phyloP scores from a whole-genome alignment of 2,797 vertebrate species.

The Cercopithecus neglectus region DNA sequence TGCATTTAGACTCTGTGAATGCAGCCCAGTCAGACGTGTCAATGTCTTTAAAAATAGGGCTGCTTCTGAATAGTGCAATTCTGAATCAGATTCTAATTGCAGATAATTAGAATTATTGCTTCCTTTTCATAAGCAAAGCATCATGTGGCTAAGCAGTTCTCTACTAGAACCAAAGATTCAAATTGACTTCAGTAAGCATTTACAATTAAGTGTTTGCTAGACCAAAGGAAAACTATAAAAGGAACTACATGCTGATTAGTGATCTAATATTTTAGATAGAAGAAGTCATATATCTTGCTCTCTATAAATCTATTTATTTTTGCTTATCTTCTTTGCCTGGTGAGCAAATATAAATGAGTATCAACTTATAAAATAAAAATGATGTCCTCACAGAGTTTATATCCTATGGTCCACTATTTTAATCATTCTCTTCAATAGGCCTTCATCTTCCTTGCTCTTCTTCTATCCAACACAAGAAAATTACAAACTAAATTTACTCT shows the following conservation, averaged over 20 bases:
- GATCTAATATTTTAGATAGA: not conserved
- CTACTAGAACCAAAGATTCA: constrained; percentile 27
- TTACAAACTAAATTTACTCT: not conserved
- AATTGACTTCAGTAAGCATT: constrained; percentile 28
- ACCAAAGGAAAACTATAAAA: constrained; percentile 12
- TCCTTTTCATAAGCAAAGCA: constrained; percentile 24
- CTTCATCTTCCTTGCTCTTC: not conserved
- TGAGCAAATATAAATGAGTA: not conserved
- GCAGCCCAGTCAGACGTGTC: not conserved
- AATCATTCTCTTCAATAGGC: not conserved
- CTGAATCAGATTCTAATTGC: constrained; percentile 49
- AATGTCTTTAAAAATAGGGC: not conserved
- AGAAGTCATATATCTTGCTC: not conserved
- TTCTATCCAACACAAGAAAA: not conserved
- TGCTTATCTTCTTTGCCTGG: not conserved
- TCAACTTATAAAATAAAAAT: not conserved
- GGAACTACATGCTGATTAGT: not conserved
- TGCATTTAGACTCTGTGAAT: not conserved
- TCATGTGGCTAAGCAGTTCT: not conserved
- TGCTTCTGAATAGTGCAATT: not conserved
- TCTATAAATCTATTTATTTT: not conserved
- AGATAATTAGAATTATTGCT: constrained; percentile 42
- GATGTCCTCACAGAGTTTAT: not conserved
- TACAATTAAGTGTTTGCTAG: constrained; percentile 6
- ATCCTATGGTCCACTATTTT: not conserved